phyloP scores from a whole-genome alignment of 2,888 invertebrate species.

The Xiphydria camelus region DNA sequence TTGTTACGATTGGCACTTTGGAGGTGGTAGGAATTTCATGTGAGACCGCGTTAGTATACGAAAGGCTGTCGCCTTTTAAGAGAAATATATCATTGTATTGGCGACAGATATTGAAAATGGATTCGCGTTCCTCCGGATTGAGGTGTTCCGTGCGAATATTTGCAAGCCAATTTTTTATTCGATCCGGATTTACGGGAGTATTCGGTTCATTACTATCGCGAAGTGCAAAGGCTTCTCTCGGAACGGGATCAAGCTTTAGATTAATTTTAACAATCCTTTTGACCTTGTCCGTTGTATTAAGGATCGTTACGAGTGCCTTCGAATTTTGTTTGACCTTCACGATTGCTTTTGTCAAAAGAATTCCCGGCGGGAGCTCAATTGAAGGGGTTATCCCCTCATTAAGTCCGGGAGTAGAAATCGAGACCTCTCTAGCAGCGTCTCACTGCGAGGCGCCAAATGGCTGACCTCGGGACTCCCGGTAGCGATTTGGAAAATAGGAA shows the following conservation, averaged over 20 bases:
- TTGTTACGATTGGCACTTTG: constrained; percentile 27
- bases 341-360: constrained; percentile 24
- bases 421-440: constrained; percentile 21
- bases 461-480: too few species aligned
- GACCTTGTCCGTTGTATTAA: constrained; percentile 7
- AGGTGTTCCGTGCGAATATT: constrained; percentile 20
- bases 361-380: constrained; percentile 15
- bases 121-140: constrained; percentile 15
- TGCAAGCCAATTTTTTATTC: constrained; percentile 19
- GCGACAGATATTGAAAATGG: constrained; percentile 9
- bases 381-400: constrained; percentile 22
- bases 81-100: constrained; percentile 14
- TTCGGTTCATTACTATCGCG: background rate
- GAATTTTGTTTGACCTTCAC: constrained; percentile 18
- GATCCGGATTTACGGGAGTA: too few species aligned
- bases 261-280: constrained; percentile 15
- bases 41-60: constrained; percentile 1
- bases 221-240: constrained; percentile 6
- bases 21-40: constrained; percentile 7
- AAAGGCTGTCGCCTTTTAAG: constrained; percentile 11
- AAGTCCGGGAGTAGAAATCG: constrained; percentile 20
- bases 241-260: constrained; percentile 11
- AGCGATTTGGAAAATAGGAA: too few species aligned
- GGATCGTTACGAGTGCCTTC: constrained; percentile 6
- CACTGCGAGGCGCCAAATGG: constrained; percentile 11